These are phyloP conservation scores for Bagarius yarrelli DNA, from an alignment of 2,113 vertebrate genomes.

Conservation along the genomic window DNA sequence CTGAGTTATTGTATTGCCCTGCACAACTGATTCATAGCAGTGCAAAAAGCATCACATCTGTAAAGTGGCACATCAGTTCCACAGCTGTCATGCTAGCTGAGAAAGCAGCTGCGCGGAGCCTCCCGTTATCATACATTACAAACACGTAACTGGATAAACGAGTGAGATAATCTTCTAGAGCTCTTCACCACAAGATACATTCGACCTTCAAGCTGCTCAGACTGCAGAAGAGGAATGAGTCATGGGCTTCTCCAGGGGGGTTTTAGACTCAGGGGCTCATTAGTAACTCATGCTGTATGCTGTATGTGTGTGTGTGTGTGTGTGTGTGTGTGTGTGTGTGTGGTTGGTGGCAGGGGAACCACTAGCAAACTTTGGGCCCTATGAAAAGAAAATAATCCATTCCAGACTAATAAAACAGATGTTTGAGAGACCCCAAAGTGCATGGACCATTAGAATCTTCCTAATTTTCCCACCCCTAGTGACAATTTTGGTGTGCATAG, in stretches of 20 bases:
- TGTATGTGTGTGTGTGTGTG: not conserved
- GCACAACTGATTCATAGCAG: not conserved
- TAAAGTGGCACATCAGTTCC: not conserved
- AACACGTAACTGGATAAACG: conserved; percentile 30
- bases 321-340: not conserved
- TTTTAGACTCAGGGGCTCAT: conserved; percentile 6
- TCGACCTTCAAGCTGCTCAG: conserved; percentile 4
- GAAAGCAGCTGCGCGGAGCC: not conserved
- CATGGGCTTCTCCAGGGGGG: not conserved
- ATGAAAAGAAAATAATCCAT: too few relatives aligned
- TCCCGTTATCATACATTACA: conserved; percentile 11
- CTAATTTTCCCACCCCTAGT: too few relatives aligned
- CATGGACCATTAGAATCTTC: too few relatives aligned
- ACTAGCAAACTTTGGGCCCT: too few relatives aligned
- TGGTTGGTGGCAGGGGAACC: too few relatives aligned
- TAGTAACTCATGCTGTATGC: not conserved
- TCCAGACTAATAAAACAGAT: too few relatives aligned
- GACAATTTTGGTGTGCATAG: too few relatives aligned
- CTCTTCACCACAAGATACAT: conserved; percentile 8
- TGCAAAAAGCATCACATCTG: not conserved
- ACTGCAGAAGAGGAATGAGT: conserved; percentile 29
- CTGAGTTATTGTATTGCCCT: not conserved
- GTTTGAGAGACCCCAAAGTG: too few relatives aligned
- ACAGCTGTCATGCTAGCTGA: not conserved
- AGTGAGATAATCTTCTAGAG: conserved; percentile 22